These are phyloP conservation scores for Chionomys nivalis DNA, from an alignment of 2,113 vertebrate species.

Conservation along the genomic window DNA sequence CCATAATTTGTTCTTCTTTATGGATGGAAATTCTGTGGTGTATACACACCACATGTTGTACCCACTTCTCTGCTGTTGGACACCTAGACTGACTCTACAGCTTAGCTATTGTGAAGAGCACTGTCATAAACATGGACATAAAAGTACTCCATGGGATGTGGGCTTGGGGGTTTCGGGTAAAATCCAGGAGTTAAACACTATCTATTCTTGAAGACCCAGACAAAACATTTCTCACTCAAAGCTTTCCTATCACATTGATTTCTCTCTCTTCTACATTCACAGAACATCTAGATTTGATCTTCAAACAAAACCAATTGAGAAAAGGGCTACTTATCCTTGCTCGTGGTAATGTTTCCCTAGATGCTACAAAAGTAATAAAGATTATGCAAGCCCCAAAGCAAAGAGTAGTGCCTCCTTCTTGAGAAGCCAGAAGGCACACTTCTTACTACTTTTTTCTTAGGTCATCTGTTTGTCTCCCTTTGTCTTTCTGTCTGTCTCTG, in stretches of 20 bases:
- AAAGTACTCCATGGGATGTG: background rate
- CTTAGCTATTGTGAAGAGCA: background rate
- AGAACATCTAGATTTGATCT: conserved; percentile 42
- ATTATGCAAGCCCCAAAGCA: background rate
- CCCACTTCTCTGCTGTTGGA: background rate
- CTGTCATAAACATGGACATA: background rate
- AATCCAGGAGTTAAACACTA: background rate
- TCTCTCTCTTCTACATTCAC: background rate
- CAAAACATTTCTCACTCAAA: conserved; percentile 55
- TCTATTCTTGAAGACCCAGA: conserved; percentile 42
- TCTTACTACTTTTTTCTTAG: background rate
- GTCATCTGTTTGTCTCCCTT: background rate
- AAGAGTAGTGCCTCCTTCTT: background rate
- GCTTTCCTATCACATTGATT: background rate
- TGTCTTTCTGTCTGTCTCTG: background rate
- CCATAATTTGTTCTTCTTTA: background rate
- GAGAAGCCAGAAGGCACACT: background rate
- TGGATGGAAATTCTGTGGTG: background rate
- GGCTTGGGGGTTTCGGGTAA: background rate
- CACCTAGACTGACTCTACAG: background rate
- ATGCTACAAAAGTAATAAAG: conserved; percentile 63
- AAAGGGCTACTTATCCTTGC: conserved; percentile 24
- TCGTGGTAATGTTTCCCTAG: conserved; percentile 53
- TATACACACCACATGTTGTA: background rate
- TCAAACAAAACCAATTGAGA: background rate